Percentiles rank a stretch among this genome's conserved stretches.
Evolutionary conservation across 2,888 invertebrate genomes (phyloP).

Genomic region (Escarpia spicata): DNA sequence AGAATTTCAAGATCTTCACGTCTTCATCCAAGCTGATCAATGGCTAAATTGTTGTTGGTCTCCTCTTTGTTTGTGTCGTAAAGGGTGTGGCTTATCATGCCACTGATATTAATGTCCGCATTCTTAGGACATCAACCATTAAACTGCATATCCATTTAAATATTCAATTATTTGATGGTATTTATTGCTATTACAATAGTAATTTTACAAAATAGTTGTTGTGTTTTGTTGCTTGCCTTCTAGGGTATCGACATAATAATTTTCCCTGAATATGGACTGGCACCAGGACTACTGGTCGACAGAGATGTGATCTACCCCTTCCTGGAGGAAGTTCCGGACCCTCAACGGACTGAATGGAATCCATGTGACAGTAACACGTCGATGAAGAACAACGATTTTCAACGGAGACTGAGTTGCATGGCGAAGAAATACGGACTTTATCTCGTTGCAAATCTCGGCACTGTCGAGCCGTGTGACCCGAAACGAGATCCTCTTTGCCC

Average conservation of each 20-base stretch:
- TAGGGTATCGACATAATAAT: slow-evolving; percentile 80
- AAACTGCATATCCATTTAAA: not conserved
- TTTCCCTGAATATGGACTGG: slow-evolving; percentile 77
- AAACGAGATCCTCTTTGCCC: slow-evolving; percentile 46
- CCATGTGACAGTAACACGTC: slow-evolving; percentile 47
- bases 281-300: slow-evolving; percentile 56
- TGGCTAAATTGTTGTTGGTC: no score
- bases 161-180: not conserved
- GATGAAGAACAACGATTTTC: slow-evolving; percentile 37
- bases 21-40: no score
- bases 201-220: not conserved
- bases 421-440: slow-evolving; percentile 73
- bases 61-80: no score
- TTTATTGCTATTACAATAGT: not conserved
- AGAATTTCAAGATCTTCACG: no score
- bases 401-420: slow-evolving; percentile 68
- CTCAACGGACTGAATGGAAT: slow-evolving; percentile 66
- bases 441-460: slow-evolving; percentile 77
- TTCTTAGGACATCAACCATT: not conserved
- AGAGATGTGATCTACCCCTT: slow-evolving; percentile 42
- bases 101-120: no score
- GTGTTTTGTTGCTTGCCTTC: slow-evolving; percentile 42
- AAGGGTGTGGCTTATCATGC: no score
- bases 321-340: slow-evolving; percentile 55
- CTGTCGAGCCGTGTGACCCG: slow-evolving; percentile 71